Base-by-base conservation (phyloP, 2,797 vertebrate genomes). In the Semotilus atromaculatus region DNA sequence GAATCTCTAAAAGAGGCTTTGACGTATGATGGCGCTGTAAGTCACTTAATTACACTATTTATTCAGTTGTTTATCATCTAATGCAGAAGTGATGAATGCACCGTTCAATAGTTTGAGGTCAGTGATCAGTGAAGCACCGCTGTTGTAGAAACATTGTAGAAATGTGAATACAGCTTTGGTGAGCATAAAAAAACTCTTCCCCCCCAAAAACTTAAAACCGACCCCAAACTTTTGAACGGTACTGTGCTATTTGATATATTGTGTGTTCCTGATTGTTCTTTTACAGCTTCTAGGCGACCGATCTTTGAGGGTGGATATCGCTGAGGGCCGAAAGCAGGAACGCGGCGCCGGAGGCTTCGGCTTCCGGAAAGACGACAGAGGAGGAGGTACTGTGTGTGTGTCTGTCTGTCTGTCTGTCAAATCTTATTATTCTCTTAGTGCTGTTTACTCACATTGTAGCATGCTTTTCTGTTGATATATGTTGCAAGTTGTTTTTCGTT, bases 1-100 rank as follows among this genome's bases (percentile, higher is more conserved):
- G 98, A 99, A 48, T 99, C 98, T 80, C 95, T 99, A 91, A 99
- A 98, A 94, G 98, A 99, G 95, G 98, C 98, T 67, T 94, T 99
- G 95, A 96, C 97, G 0, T 99, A 97, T 0, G 98, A 99, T 76
- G 97, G 98, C 40, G 98, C 98, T 80, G 98, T 99, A 94, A 98
- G 98, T 98, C 73, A 5, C 29, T 29, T 45, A 5, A 40, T 64
- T 34, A 26, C 16, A 21, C 29, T 55, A 23, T 45, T 66, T 7
- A 8, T 53, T 43, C 0, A 26, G 1, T 60, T 77, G 1, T 18
- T 43, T 34, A 21, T 62, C 6, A 7, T 34, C 2, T 5, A 34
- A 45, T 26, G 36, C 36, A 29, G 19, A 76, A 26, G 7, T 40
- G 14, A 31, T 31, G 21, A 34, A n/a, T 51, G 19, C 26, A 51